Evolutionary conservation across 2,113 vertebrate species (phyloP).

Genomic region (Tachysurus fulvidraco): DNA sequence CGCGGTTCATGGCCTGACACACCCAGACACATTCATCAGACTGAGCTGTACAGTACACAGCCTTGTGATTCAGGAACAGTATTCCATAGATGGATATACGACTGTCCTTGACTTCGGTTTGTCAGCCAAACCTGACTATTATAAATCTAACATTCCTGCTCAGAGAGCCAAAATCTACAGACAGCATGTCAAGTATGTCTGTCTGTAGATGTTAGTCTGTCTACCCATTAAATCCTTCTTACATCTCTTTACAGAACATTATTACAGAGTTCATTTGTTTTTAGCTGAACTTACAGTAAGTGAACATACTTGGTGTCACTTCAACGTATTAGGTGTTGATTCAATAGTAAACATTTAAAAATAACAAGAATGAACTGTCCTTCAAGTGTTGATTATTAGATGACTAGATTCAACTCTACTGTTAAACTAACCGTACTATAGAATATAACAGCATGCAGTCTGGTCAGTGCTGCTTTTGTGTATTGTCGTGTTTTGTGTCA

Average conservation of each 20-base stretch:
- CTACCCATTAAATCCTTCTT: background rate
- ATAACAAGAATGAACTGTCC: background rate
- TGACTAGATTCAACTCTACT: background rate
- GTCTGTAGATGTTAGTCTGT: too few relatives aligned
- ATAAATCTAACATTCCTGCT: background rate
- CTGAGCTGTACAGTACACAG: background rate
- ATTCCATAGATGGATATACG: background rate
- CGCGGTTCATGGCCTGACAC: background rate
- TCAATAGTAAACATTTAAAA: background rate
- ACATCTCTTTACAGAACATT: background rate
- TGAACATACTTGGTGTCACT: background rate
- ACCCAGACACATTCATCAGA: background rate
- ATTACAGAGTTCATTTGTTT: background rate
- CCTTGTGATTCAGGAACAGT: background rate
- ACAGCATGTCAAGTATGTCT: background rate
- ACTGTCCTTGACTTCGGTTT: background rate
- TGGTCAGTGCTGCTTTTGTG: too few relatives aligned
- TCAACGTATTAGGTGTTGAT: background rate
- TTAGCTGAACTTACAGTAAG: background rate
- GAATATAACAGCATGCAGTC: too few relatives aligned
- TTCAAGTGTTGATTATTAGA: background rate
- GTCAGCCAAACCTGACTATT: background rate
- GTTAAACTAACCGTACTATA: too few relatives aligned
- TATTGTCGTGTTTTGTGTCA: too few relatives aligned
- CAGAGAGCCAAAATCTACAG: background rate